Base-by-base conservation (phyloP, 2,888 invertebrate genomes). In the Drepanosiphum platanoidis region DNA sequence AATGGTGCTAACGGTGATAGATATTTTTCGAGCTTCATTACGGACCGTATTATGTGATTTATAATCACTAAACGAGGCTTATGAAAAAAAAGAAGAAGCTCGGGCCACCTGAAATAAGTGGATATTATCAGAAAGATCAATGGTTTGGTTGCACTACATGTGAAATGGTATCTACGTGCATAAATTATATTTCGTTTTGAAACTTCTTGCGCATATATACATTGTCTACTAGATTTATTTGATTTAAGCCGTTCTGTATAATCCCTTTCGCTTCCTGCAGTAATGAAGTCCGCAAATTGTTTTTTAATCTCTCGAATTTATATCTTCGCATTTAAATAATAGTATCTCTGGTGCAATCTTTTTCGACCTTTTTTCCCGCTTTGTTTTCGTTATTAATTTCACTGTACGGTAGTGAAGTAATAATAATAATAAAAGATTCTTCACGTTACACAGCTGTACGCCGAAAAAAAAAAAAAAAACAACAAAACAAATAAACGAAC, bases 241-340 rank as follows among this genome's bases (percentile, higher is more conserved):
- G 11, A 64, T 64, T 64, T 39, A 22, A 13, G 11, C 18, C 5
- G 78, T 39, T 77, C 7, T 0, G 22, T 7, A 13, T 30, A 22
- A 42, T 39, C 42, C 3, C 22, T 27, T 27, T 18, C 8, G 9
- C 77, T 22, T 22, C 22, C 30, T 18, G 3, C 27, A 5, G 30
- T 4, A 3, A 78, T 39, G 13, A 71, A 71, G 13, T 22, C 22
- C 30, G 8, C 22, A 13, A 7, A 42, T 64, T 64, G 13, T 22
- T 78, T 64, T 64, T 64, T 64, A 64, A 78, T 78, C 64, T 22
- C 22, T 78, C 7, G 22, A 64, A 39, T 30, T 64, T 18, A 36
- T 30, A n/a, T 42, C 15, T 36, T 36, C 0, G 36, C n/a, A 27
- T 78, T 39, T 64, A 30, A 39, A 64, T 39, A 39, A 52, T 22